phyloP scores from a whole-genome alignment of 2,113 vertebrate genomes.

The Pipa parva region DNA sequence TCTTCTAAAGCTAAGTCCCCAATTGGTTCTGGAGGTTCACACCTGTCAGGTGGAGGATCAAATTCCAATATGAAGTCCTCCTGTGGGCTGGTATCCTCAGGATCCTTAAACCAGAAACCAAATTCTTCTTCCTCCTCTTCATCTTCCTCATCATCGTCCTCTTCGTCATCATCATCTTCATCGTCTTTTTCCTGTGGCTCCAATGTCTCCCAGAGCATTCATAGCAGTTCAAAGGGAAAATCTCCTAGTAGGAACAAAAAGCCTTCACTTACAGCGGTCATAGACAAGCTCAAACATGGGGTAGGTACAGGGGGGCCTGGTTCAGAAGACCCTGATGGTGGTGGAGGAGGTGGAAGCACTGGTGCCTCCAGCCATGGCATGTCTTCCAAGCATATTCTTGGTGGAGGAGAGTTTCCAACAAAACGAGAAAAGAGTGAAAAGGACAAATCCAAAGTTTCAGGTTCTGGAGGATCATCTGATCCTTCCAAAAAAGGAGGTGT shows the following conservation, averaged over 20 bases:
- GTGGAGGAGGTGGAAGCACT: constrained; percentile 60
- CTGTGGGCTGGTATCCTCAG: constrained; percentile 76
- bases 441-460: constrained; percentile 88
- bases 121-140: constrained; percentile 71
- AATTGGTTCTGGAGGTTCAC: constrained; percentile 78
- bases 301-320: constrained; percentile 86
- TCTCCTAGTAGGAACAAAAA: constrained; percentile 98
- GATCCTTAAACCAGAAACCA: constrained; percentile 76
- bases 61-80: constrained; percentile 83
- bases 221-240: constrained; percentile 89
- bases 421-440: constrained; percentile 94
- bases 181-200: constrained; percentile 57
- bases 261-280: constrained; percentile 93
- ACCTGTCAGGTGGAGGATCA: constrained; percentile 70
- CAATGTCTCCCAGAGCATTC: constrained; percentile 64
- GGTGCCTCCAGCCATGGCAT: constrained; percentile 69
- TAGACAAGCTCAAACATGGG: constrained; percentile 94
- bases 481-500: constrained; percentile 85
- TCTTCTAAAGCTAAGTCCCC: constrained; percentile 96
- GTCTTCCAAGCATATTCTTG: constrained; percentile 83
- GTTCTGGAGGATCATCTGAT: constrained; percentile 75
- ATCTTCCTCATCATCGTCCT: constrained; percentile 69
- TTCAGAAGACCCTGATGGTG: constrained; percentile 80
- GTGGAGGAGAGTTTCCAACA: constrained; percentile 76
- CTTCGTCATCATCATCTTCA: constrained; percentile 76